Conservation (phyloP, 1,140 invertebrate species). For the Drepana arcuata region DNA sequence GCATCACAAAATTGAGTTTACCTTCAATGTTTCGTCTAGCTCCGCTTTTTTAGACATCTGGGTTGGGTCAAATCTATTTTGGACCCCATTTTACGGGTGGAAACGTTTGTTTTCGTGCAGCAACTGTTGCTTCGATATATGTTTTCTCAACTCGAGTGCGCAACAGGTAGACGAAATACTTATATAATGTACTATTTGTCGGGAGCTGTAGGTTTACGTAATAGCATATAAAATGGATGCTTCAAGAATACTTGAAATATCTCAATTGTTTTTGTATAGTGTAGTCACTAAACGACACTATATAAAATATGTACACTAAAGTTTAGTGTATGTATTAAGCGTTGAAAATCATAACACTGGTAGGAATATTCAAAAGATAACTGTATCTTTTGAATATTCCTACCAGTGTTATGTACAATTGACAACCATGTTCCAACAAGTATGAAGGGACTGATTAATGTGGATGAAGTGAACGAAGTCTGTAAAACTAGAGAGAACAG, state of each 20-base stretch:
- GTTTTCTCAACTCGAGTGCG: conserved; percentile 1
- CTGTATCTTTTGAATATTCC: no score
- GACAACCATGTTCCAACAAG: no score
- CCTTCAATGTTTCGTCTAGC: conserved; percentile 24
- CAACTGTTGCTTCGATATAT: neutral
- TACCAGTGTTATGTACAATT: no score
- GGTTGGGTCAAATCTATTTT: conserved; percentile 1
- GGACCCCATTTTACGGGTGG: neutral
- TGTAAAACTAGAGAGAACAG: no score
- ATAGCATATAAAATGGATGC: no score
- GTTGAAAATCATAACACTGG: neutral
- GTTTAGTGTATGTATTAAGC: neutral
- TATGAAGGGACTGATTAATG: no score
- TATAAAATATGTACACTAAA: neutral
- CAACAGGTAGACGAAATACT: conserved; percentile 17
- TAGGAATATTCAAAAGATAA: no score
- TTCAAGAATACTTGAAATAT: no score
- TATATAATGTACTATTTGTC: conserved; percentile 5
- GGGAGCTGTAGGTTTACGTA: no score
- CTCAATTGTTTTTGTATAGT: neutral
- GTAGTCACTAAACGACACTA: neutral
- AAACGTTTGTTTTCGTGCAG: neutral
- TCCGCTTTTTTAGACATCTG: no score
- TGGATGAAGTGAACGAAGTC: no score
- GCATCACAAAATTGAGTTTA: conserved; percentile 24